Evolutionary conservation across 2,797 vertebrate genomes (phyloP), one percentile per base, ranked within the genome.

Genomic region (Galago senegalensis): DNA sequence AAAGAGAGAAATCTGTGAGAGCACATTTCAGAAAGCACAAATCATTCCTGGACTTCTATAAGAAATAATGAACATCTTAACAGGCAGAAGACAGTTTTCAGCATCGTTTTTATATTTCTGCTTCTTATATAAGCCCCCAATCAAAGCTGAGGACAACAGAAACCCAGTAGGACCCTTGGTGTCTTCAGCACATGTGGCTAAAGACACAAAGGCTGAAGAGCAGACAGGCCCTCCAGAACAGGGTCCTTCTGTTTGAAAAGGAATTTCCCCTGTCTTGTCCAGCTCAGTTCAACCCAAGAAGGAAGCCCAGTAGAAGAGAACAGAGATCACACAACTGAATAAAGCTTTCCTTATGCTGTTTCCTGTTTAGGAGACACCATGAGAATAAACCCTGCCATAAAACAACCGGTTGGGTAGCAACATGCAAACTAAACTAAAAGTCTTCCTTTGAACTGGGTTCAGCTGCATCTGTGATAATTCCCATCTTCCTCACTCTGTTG

Each of bases 1-100:
- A 96, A 84, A 77, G 20, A 67, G 17, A 86, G 85, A 89, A 75
- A 43, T 7, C 73, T 31, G 3, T 75, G 40, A 86, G 34, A 89
- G 12, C 49, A 92, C 89, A n/a, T 31, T 92, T 73, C 60, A 88
- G 23, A 81, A 75, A 56, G 23, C 85, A 60, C 60, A 90, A 91
- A 61, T 46, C 23, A 81, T 27, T 9, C 7, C n/a, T 58, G 53
- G 53, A 21, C 7, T 89, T 84, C 37, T 21, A 16, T 23, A 61
- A 83, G n/a, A 91, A 91, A 70, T 81, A 91, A 63, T 46, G 65
- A 27, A 43, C 29, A 14, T 84, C 12, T 46, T 31, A 49, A 37
- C 18, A 27, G 21, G 16, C 14, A 75, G 7, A 85, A 79, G 88
- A 77, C 1, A n/a, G 13, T 56, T 58, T n/a, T n/a, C 2, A 46